phyloP scores from a whole-genome alignment of 2,113 vertebrate genomes.

The Ciconia boyciana region DNA sequence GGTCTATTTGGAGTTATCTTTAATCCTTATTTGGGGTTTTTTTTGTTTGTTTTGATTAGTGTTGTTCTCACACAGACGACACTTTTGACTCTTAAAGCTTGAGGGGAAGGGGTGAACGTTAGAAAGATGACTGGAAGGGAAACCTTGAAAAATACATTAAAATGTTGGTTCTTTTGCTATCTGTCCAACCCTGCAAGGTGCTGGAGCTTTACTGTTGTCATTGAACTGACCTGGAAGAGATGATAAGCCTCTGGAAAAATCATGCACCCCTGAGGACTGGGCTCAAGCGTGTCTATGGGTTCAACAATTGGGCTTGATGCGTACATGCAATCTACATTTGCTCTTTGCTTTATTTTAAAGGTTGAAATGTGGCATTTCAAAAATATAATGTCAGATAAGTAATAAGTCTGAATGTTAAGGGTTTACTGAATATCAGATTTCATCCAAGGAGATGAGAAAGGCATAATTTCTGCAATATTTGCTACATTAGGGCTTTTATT shows the following conservation, averaged over 20 bases:
- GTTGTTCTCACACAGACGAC: not conserved
- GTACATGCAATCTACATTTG: not conserved
- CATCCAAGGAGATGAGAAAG: not conserved
- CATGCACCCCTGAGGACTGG: not conserved
- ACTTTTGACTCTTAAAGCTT: not conserved
- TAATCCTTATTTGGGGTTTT: not conserved
- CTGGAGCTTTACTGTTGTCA: not conserved
- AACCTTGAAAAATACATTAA: not conserved
- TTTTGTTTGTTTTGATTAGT: not conserved
- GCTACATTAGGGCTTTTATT: not conserved
- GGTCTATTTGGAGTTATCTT: not conserved
- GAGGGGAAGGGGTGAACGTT: not conserved
- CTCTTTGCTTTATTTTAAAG: conserved; percentile 45
- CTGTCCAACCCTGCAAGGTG: not conserved
- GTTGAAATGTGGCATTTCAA: conserved; percentile 42
- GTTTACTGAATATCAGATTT: conserved; percentile 17
- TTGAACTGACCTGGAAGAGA: not conserved
- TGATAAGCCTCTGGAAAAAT: not conserved
- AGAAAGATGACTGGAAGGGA: not conserved
- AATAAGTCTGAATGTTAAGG: conserved; percentile 19
- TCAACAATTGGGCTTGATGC: not conserved
- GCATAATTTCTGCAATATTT: not conserved
- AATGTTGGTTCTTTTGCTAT: not conserved
- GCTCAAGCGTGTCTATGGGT: not conserved
- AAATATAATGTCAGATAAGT: conserved; percentile 22